Base-by-base conservation (phyloP, 2,113 vertebrate species). In the Argyrosomus japonicus region DNA sequence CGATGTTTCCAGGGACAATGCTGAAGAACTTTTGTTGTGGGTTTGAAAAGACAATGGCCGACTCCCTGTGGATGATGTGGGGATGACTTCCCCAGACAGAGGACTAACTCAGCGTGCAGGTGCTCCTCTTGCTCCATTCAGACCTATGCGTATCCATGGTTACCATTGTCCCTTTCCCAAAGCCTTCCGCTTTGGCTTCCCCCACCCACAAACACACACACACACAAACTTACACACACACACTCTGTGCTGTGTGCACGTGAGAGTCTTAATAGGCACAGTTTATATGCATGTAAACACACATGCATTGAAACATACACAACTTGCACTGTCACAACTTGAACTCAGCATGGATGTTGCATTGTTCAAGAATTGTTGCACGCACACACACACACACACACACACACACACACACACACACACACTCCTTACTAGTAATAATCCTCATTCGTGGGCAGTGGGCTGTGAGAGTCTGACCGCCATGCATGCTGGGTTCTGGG, bases 51-150 rank as follows among this genome's bases (percentile, higher is more conserved):
- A 94, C 92, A 92, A 92, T 93, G 64, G 69, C 6, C 0, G 69
- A 82, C 87, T 90, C 89, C 93, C 90, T 87, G 90, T 75, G 85
- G 91, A 81, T 63, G 68, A 79, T 40, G 36, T 40, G 85, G 17
- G 77, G 83, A 91, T 86, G 88, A 92, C 92, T 92, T 93, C 89
- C 77, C 54, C 82, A 87, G 72, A 80, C 85, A 72, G 72, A 77
- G 43, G 74, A 83, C 83, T 77, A 87, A 88, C 93, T 71, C 92
- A 91, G 90, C 87, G 80, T 90, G 92, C 92, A 94, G 93, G 92
- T 93, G 88, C 82, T 92, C 51, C 81, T 71, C 86, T 75, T 17
- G 4, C 71, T 85, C 81, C 85, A 87, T 91, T 92, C 89, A 89
- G 68, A 81, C 74, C 56, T 81, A 78, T 67, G 60, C 0, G 43